Percentiles rank a stretch among this genome's conserved stretches.
These are phyloP conservation scores for Fringilla coelebs DNA, from an alignment of 2,797 vertebrate genomes.

Conservation along the genomic window DNA sequence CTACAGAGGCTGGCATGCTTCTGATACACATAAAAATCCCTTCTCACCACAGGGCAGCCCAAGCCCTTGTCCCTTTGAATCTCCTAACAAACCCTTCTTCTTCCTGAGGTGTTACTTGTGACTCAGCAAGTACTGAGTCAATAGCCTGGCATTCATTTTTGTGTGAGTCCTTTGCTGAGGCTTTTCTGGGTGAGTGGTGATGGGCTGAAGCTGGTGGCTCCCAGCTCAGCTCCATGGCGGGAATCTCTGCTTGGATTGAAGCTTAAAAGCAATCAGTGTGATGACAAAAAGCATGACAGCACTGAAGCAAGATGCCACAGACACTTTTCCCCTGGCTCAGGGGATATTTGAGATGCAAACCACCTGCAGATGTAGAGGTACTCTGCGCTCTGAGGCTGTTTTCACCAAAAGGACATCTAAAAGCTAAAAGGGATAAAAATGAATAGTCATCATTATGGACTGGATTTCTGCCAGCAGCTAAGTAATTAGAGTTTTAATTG, in stretches of 20 bases:
- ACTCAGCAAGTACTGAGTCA: background rate
- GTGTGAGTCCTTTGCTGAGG: background rate
- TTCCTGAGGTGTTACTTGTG: background rate
- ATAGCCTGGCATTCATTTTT: background rate
- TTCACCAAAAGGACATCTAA: background rate
- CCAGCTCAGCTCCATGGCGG: background rate
- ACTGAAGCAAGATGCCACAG: background rate
- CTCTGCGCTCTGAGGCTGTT: background rate
- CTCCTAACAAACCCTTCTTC: background rate
- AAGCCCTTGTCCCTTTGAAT: background rate
- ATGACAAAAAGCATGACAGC: background rate
- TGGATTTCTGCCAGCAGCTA: slow-evolving; percentile 50
- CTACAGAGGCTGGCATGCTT: background rate
- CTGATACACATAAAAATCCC: background rate
- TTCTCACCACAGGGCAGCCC: background rate
- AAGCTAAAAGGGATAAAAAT: slow-evolving; percentile 44
- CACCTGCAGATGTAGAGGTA: background rate
- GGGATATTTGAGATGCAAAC: background rate
- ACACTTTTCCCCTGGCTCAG: background rate
- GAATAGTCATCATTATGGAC: slow-evolving; percentile 2
- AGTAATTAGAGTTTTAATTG: slow-evolving; percentile 57
- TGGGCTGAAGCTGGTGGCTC: background rate
- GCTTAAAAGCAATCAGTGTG: background rate
- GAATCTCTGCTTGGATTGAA: background rate
- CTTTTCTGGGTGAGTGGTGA: background rate